Evolutionary conservation across 1,140 invertebrate genomes (phyloP).

Genomic region (Idris sp.): DNA sequence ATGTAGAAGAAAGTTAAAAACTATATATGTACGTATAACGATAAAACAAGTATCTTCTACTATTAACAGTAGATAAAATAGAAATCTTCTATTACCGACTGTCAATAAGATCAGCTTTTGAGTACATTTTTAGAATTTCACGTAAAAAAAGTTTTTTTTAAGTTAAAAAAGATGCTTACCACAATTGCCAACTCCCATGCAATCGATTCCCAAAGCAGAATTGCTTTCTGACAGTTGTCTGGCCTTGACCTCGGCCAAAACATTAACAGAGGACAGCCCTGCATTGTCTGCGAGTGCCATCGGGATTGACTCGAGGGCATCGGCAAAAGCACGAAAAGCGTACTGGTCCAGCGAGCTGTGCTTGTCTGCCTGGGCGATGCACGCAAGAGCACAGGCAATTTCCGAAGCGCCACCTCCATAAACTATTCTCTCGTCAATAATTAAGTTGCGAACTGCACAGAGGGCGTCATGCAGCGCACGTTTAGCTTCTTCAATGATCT

Average conservation of each 20-base stretch:
- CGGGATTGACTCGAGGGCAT: constrained; percentile 96
- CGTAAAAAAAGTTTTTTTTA: too few relatives aligned
- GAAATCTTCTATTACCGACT: too few relatives aligned
- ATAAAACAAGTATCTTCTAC: too few relatives aligned
- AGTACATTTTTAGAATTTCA: too few relatives aligned
- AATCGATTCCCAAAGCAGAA: constrained; percentile 95
- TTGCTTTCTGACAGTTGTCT: constrained; percentile 92
- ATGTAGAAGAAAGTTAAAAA: too few relatives aligned
- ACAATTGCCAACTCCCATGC: constrained; percentile 90
- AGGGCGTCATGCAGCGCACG: constrained; percentile 98
- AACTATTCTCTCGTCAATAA: constrained; percentile 94
- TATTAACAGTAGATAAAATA: too few relatives aligned
- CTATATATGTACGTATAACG: too few relatives aligned
- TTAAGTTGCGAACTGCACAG: constrained; percentile 97
- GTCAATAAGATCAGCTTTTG: too few relatives aligned
- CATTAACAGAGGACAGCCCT: constrained; percentile 94
- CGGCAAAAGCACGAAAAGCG: constrained; percentile 96
- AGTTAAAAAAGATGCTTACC: constrained; percentile 77
- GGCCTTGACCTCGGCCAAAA: constrained; percentile 94
- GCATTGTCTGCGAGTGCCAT: constrained; percentile 98
- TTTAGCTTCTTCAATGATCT: constrained; percentile 98
- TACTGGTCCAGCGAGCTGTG: constrained; percentile 97
- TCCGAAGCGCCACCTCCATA: constrained; percentile 99
- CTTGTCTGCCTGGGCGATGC: constrained; percentile 92
- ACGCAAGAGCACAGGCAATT: constrained; percentile 95